Conservation (phyloP, 92 coral and sea anemone genomes). For the Palythoa heliodiscus region DNA sequence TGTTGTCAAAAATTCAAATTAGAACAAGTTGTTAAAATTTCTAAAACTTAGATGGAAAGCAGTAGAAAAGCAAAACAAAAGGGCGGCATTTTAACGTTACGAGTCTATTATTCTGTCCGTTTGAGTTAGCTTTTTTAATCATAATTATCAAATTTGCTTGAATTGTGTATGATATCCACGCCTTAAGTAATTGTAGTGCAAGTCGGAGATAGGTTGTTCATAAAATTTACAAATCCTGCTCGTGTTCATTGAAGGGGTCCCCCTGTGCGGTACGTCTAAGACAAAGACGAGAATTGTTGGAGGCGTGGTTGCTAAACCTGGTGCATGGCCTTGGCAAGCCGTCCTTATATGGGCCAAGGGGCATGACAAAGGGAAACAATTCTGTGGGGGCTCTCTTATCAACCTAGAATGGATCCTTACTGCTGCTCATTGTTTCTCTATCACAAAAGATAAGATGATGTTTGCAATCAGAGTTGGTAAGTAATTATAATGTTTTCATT, state of each 20-base stretch:
- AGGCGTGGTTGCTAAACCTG: slow-evolving; percentile 80
- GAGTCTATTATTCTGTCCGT: too few species aligned
- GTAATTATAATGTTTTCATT: not conserved
- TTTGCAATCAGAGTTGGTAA: slow-evolving; percentile 63
- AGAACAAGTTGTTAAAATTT: too few species aligned
- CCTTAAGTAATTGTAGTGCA: too few species aligned
- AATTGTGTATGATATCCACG: too few species aligned
- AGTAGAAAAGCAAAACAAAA: too few species aligned
- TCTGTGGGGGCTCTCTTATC: slow-evolving; percentile 81
- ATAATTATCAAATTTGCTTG: not conserved
- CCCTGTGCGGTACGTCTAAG: slow-evolving; percentile 73
- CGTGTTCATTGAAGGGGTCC: slow-evolving; percentile 44
- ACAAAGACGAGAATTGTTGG: slow-evolving; percentile 80
- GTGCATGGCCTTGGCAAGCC: slow-evolving; percentile 89
- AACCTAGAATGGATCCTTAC: slow-evolving; percentile 78
- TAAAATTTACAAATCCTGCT: not conserved
- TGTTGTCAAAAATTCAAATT: too few species aligned
- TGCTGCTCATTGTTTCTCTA: slow-evolving; percentile 83
- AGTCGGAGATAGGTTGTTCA: not conserved
- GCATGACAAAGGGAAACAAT: slow-evolving; percentile 68
- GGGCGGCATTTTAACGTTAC: too few species aligned
- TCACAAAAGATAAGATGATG: slow-evolving; percentile 69
- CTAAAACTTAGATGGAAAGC: too few species aligned
- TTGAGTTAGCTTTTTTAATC: too few species aligned
- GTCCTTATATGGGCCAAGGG: slow-evolving; percentile 78